phyloP scores from a whole-genome alignment of 2,113 vertebrate species.

The Pyxicephalus adspersus region DNA sequence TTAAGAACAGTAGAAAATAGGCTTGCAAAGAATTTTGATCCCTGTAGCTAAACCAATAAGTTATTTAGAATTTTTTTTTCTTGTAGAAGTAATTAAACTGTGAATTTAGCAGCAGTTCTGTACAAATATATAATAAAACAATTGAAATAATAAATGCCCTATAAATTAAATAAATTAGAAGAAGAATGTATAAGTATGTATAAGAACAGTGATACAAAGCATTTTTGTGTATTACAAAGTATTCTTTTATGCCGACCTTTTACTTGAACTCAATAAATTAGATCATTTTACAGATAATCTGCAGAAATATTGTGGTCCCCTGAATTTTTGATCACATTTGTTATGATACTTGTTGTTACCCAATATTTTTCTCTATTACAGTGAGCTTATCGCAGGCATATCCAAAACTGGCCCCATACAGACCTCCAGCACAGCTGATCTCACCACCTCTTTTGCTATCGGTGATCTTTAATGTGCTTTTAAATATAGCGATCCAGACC shows the following conservation, averaged over 20 bases:
- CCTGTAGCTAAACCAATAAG: too few relatives aligned
- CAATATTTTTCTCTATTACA: conserved; percentile 45
- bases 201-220: not conserved
- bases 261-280: not conserved
- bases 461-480: conserved; percentile 62
- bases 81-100: not conserved
- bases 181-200: too few relatives aligned
- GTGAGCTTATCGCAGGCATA: conserved; percentile 72
- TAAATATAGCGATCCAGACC: conserved; percentile 61
- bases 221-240: not conserved
- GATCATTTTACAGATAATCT: not conserved
- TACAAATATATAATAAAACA: not conserved
- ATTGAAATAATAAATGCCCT: too few relatives aligned
- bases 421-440: conserved; percentile 68
- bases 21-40: too few relatives aligned
- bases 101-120: not conserved
- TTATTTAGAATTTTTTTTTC: too few relatives aligned
- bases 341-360: not conserved
- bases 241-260: not conserved
- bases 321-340: not conserved
- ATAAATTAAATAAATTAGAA: too few relatives aligned
- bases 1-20: too few relatives aligned
- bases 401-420: conserved; percentile 70
- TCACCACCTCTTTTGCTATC: conserved; percentile 73
- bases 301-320: not conserved